Evolutionary conservation across 2,888 invertebrate genomes (phyloP).

Genomic region (Polyommatus iphigenia): DNA sequence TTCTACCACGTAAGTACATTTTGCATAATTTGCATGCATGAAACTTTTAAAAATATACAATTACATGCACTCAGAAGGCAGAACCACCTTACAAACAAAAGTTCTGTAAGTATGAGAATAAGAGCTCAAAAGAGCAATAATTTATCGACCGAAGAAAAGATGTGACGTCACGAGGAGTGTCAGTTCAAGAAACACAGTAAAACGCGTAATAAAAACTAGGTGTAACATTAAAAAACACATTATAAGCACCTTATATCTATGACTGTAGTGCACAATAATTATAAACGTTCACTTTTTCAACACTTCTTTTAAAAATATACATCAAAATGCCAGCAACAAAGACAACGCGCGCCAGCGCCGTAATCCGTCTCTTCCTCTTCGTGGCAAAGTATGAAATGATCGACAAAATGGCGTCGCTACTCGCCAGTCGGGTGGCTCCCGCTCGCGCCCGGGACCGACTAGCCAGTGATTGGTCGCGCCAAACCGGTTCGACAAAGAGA

Average conservation of each 20-base stretch:
- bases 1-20: background rate
- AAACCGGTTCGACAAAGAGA: background rate
- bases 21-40: too few species aligned
- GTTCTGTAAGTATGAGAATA: background rate
- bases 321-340: constrained; percentile 22
- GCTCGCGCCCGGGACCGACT: constrained; percentile 1
- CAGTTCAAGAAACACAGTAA: background rate
- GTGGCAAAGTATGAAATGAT: constrained; percentile 45
- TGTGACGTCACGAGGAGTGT: background rate
- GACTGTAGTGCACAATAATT: constrained; percentile 16
- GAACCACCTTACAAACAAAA: background rate
- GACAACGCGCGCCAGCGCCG: constrained; percentile 41
- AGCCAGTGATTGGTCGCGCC: constrained; percentile 10
- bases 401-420: constrained; percentile 54
- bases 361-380: constrained; percentile 44
- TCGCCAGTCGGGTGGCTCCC: background rate
- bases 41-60: background rate
- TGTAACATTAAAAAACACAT: constrained; percentile 12
- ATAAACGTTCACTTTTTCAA: constrained; percentile 29
- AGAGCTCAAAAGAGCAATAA: background rate
- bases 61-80: background rate
- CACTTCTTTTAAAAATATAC: constrained; percentile 29
- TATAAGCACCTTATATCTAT: constrained; percentile 23
- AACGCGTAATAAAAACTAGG: constrained; percentile 6
- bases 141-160: background rate